These are phyloP conservation scores for Cataglyphis livida DNA, from an alignment of 2,888 invertebrate species.

Conservation along the genomic window DNA sequence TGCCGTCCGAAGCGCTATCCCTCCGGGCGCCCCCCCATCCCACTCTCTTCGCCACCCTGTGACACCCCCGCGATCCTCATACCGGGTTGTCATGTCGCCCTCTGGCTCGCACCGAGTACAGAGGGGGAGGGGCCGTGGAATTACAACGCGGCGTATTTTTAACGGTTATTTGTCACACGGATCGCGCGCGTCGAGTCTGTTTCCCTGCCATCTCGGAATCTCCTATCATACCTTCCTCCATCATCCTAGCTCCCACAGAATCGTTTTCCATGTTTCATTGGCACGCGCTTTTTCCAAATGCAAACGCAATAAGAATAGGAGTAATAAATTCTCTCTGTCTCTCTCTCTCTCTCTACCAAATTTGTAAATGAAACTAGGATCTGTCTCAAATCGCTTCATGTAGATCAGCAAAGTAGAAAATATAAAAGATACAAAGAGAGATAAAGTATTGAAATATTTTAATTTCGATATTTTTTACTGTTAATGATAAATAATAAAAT, in stretches of 20 bases:
- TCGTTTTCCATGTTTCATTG: constrained; percentile 60
- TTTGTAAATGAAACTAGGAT: constrained; percentile 84
- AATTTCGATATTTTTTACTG: background rate
- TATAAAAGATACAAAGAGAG: constrained; percentile 67
- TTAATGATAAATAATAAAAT: background rate
- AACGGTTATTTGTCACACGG: constrained; percentile 85
- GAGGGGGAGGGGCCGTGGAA: constrained; percentile 53
- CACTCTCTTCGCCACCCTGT: constrained; percentile 51
- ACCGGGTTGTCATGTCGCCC: constrained; percentile 78
- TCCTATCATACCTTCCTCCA: constrained; percentile 27
- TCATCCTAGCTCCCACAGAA: constrained; percentile 18
- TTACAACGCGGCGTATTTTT: constrained; percentile 82
- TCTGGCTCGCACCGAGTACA: constrained; percentile 52
- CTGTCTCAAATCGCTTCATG: constrained; percentile 83
- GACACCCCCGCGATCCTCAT: constrained; percentile 78
- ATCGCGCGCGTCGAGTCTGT: constrained; percentile 58
- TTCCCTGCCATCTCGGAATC: constrained; percentile 58
- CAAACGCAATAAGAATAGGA: constrained; percentile 58
- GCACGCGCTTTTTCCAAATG: constrained; percentile 54
- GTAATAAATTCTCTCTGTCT: constrained; percentile 78
- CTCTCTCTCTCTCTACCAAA: constrained; percentile 66
- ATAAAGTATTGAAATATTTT: background rate
- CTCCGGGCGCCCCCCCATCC: constrained; percentile 54
- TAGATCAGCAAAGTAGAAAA: constrained; percentile 84
- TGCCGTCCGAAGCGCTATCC: constrained; percentile 70